Evolutionary conservation across 2,888 invertebrate genomes (phyloP), one percentile per base, ranked within the genome.

Genomic region (Macaria liturata): DNA sequence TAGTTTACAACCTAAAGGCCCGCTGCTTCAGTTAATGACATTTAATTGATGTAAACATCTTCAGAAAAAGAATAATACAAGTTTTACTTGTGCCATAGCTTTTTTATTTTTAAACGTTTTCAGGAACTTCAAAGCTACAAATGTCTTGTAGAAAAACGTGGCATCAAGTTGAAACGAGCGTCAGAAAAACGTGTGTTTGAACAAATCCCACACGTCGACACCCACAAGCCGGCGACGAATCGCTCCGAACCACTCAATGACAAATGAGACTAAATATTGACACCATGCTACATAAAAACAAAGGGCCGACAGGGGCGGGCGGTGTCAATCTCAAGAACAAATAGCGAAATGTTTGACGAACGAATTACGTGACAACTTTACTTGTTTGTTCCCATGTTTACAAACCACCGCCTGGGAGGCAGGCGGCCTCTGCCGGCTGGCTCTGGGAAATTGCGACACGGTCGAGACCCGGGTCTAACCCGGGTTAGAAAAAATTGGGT

Each of bases 301-400:
- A 91, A 88, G 86, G 81, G 83, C 72, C 78, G 71, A 50, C 64
- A 72, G 81, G 86, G 88, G 88, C 82, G 83, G 84, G 74, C 68
- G 84, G 89, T 91, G 90, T 89, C 91, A 85, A 90, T 89, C 87
- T 80, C 79, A 76, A 84, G 82, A 83, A 87, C 86, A 91, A 90
- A 91, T 78, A 87, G 68, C 65, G 65, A 66, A 63, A 72, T 90
- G 84, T 91, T 91, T 90, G 88, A 82, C 80, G 75, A 86, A 88
- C 84, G 87, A 88, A 89, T 90, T 88, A 91, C 84, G 81, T 86
- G 88, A 88, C 88, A 88, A 83, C 75, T 84, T 83, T 80, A 76
- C 80, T 79, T 76, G 81, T 83, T 81, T 80, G 76, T 74, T 58
- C 67, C 75, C 70, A 70, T 84, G 81, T 83, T 85, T 82, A 75